Evolutionary conservation across 2,113 vertebrate species (phyloP).

Genomic region (Lycaon pictus): DNA sequence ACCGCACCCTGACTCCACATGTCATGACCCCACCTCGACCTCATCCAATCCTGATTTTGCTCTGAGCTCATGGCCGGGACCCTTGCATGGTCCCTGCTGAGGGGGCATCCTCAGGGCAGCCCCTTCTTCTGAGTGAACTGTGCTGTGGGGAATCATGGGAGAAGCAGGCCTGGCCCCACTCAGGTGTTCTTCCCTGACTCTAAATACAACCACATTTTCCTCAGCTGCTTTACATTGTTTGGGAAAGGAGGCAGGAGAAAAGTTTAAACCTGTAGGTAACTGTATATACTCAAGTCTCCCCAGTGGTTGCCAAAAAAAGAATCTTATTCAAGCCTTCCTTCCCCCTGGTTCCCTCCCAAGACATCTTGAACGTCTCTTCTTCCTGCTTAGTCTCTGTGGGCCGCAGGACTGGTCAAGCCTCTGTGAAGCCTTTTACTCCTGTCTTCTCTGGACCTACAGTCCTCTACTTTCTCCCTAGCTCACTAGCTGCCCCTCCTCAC

Average conservation of each 20-base stretch:
- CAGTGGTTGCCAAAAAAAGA: neutral
- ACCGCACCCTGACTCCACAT: neutral
- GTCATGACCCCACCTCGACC: neutral
- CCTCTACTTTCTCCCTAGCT: neutral
- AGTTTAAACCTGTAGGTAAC: neutral
- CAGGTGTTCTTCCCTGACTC: neutral
- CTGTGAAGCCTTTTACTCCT: neutral
- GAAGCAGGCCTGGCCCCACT: neutral
- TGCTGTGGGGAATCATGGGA: neutral
- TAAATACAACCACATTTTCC: neutral
- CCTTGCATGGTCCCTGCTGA: neutral
- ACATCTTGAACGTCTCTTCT: neutral
- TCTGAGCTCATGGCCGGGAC: no score
- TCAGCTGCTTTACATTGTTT: neutral
- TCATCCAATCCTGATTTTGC: neutral
- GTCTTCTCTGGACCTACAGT: neutral
- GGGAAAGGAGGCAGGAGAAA: neutral
- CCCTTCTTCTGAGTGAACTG: neutral
- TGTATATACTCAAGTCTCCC: neutral
- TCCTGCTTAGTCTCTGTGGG: neutral
- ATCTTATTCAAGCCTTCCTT: neutral
- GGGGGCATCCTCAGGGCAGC: neutral
- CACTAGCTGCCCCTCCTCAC: neutral
- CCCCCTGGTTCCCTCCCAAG: neutral
- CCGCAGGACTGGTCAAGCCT: no score